Conservation (phyloP, 1,140 invertebrate genomes). For the Caenorhabditis briggsae region DNA sequence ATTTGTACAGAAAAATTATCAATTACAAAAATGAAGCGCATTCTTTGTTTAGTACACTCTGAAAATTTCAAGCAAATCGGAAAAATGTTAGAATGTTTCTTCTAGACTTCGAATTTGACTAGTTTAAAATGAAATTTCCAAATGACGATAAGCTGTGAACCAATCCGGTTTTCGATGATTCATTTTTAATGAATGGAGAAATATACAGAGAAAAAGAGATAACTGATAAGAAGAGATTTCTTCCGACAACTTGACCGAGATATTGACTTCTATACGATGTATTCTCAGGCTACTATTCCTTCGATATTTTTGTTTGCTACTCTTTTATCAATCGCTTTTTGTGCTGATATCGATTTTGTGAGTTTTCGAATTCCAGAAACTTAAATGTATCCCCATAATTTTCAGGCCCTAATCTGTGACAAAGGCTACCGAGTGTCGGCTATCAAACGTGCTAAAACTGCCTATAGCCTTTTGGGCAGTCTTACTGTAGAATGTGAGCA, state of each 20-base stretch:
- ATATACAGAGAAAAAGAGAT: not conserved
- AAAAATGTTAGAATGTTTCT: too few relatives aligned
- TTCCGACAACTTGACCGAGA: slow-evolving; percentile 30
- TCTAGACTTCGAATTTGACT: too few relatives aligned
- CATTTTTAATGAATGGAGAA: too few relatives aligned
- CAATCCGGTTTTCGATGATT: too few relatives aligned
- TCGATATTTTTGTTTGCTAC: not conserved
- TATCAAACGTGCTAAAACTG: slow-evolving; percentile 69
- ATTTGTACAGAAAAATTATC: too few relatives aligned
- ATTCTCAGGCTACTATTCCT: not conserved
- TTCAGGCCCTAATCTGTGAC: slow-evolving; percentile 66
- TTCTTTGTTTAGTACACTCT: too few relatives aligned
- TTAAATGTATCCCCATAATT: not conserved
- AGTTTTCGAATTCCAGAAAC: slow-evolving; percentile 22
- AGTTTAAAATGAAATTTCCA: too few relatives aligned
- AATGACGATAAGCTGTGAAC: too few relatives aligned
- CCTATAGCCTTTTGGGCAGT: slow-evolving; percentile 68
- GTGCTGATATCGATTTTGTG: slow-evolving; percentile 55
- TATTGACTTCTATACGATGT: not conserved
- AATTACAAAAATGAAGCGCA: too few relatives aligned
- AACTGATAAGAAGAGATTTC: not conserved
- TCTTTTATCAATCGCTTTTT: not conserved
- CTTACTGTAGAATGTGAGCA: slow-evolving; percentile 73
- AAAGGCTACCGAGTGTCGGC: slow-evolving; percentile 70
- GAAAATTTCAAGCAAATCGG: too few relatives aligned